Percentiles rank a stretch among this genome's conserved stretches.
Evolutionary conservation across 2,797 vertebrate genomes (phyloP).

Genomic region (Anguilla anguilla): DNA sequence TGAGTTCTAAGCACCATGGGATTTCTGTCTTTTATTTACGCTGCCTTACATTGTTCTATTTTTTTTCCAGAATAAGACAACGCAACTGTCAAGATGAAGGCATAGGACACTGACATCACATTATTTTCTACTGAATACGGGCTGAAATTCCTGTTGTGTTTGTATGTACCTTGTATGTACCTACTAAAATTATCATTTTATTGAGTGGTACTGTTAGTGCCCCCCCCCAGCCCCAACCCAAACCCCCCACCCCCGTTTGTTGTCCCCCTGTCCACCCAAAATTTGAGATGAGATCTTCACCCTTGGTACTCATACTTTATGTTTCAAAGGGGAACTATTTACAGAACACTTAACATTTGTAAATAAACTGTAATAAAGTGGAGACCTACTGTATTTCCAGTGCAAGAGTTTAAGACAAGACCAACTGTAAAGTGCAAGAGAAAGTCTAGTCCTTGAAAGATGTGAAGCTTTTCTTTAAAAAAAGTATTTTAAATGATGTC

Average conservation of each 20-base stretch:
- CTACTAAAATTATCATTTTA: not conserved
- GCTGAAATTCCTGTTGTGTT: not conserved
- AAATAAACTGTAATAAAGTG: not conserved
- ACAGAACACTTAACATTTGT: not conserved
- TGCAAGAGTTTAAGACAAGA: not conserved
- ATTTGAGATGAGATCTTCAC: too few species aligned
- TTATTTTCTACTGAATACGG: not conserved
- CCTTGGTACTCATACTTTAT: not conserved
- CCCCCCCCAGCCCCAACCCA: too few species aligned
- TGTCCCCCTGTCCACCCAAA: too few species aligned
- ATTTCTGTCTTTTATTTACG: not conserved
- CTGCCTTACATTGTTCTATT: not conserved
- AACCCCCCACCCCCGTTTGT: not conserved
- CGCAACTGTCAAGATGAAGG: not conserved
- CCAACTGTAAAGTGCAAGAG: not conserved
- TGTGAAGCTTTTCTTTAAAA: not conserved
- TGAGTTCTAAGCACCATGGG: not conserved
- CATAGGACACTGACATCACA: not conserved
- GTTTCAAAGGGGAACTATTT: not conserved
- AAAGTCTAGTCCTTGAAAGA: not conserved
- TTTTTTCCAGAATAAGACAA: constrained; percentile 11
- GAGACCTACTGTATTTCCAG: not conserved
- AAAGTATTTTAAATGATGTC: not conserved
- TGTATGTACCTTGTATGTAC: not conserved
- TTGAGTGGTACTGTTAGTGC: not conserved